Percentiles rank a stretch among this genome's conserved stretches.
These are phyloP conservation scores for Sciurus carolinensis DNA, from an alignment of 2,797 vertebrate species.

Conservation along the genomic window DNA sequence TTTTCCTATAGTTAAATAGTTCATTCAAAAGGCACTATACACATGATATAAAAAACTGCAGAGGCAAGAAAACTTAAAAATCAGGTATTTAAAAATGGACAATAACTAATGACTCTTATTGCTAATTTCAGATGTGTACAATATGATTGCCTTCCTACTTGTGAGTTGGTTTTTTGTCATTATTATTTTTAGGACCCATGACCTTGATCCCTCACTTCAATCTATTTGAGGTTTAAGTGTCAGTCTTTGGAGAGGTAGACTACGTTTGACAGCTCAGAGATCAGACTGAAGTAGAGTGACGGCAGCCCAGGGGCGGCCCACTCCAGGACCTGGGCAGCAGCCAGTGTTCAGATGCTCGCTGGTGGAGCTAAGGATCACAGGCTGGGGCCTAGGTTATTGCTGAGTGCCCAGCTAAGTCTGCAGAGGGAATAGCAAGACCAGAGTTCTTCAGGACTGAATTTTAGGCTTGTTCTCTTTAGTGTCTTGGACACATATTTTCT, in stretches of 20 bases:
- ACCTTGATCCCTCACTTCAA: not conserved
- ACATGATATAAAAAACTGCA: not conserved
- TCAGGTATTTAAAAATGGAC: not conserved
- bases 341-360: not conserved
- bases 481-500: not conserved
- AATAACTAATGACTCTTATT: not conserved
- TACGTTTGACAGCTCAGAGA: not conserved
- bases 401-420: not conserved
- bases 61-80: slow-evolving; percentile 44
- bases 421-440: not conserved
- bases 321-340: not conserved
- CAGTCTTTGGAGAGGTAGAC: not conserved
- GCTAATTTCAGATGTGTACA: slow-evolving; percentile 39
- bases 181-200: not conserved
- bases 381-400: not conserved
- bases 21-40: not conserved
- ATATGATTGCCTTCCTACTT: not conserved
- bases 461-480: not conserved
- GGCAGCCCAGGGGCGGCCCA: not conserved
- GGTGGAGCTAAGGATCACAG: not conserved
- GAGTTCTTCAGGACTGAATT: not conserved
- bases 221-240: slow-evolving; percentile 25
- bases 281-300: not conserved
- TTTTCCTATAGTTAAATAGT: not conserved
- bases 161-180: not conserved